A percentile compares a stretch with the other conserved stretches of the same genome.
Conservation (phyloP, 2,113 vertebrate genomes). For the Mesembrinibis cayennensis region DNA sequence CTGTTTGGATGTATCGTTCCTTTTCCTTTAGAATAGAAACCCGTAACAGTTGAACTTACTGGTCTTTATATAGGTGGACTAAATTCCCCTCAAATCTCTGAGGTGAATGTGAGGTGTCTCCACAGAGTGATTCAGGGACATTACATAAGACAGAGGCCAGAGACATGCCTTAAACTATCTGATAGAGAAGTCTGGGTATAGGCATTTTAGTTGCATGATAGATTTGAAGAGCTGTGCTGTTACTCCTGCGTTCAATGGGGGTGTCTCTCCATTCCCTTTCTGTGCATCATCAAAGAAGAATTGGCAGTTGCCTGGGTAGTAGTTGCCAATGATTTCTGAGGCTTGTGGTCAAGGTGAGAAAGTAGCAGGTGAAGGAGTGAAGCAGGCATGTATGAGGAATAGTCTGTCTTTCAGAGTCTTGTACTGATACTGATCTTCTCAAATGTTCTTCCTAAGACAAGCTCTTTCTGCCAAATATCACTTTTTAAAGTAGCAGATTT, state of each 20-base stretch:
- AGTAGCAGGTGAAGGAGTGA: neutral
- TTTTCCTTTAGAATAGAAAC: neutral
- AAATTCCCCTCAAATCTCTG: neutral
- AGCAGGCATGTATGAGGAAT: neutral
- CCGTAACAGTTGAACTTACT: neutral
- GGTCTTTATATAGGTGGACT: neutral
- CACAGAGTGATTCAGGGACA: neutral
- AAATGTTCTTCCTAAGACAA: neutral
- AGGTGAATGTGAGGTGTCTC: neutral
- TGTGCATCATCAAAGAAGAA: neutral
- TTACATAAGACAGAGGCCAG: neutral
- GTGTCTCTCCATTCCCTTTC: neutral
- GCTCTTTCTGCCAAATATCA: neutral
- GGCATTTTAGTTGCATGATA: neutral
- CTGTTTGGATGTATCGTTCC: neutral
- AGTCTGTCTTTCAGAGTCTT: neutral
- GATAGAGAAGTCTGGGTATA: neutral
- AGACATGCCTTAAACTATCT: neutral
- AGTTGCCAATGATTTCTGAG: neutral
- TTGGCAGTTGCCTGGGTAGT: neutral
- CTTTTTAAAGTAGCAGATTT: neutral
- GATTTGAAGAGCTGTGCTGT: neutral
- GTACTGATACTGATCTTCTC: neutral
- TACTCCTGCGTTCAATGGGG: accelerated
- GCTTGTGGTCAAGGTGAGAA: neutral